Percentiles rank a stretch among this genome's conserved stretches.
Conservation (phyloP, 2,888 invertebrate species). For the Ypsolopha scabrella region DNA sequence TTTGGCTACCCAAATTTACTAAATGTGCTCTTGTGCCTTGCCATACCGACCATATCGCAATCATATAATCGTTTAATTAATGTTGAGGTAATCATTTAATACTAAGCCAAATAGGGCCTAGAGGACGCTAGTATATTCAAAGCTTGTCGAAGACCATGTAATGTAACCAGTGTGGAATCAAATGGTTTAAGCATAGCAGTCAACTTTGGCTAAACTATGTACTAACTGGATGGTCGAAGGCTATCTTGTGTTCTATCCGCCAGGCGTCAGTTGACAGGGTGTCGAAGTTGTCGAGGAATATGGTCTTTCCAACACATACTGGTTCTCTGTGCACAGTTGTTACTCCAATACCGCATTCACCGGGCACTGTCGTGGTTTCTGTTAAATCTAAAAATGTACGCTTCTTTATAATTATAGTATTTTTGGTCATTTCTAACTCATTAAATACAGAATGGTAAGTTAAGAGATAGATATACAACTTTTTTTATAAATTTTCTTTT, state of each 20-base stretch:
- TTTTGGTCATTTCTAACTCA: too few relatives aligned
- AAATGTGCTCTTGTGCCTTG: too few relatives aligned
- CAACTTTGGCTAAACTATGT: background rate
- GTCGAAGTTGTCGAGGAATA: conserved; percentile 75
- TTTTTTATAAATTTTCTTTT: too few relatives aligned
- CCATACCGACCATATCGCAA: too few relatives aligned
- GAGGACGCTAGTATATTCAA: too few relatives aligned
- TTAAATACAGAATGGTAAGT: too few relatives aligned
- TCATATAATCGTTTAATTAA: too few relatives aligned
- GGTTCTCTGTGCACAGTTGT: conserved; percentile 37
- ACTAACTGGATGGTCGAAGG: conserved; percentile 34
- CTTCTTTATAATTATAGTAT: conserved; percentile 8
- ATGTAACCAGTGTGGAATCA: background rate
- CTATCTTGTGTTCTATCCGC: conserved; percentile 51
- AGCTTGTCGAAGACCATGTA: background rate
- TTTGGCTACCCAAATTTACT: too few relatives aligned
- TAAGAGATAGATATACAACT: too few relatives aligned
- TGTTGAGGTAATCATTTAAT: too few relatives aligned
- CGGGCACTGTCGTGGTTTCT: background rate
- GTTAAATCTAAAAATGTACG: conserved; percentile 1
- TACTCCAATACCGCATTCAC: conserved; percentile 28
- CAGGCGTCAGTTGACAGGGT: conserved; percentile 34
- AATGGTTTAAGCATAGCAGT: background rate
- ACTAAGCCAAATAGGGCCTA: too few relatives aligned
- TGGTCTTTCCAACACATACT: conserved; percentile 55